Evolutionary conservation across 2,888 invertebrate genomes (phyloP), one percentile per base, ranked within the genome.

Genomic region (Diaphora mendica): DNA sequence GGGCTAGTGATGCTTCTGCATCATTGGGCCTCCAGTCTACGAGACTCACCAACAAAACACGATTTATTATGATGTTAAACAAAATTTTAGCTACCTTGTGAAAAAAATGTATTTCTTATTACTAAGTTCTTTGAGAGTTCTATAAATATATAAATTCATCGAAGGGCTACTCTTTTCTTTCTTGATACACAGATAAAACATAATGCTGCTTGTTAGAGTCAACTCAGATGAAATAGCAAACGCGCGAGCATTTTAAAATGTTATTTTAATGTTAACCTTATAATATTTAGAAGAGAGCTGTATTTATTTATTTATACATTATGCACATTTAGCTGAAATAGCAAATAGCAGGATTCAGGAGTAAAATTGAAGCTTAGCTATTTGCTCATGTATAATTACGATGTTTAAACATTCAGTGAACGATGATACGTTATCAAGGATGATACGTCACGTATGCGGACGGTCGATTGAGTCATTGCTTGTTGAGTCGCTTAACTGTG

Each of bases 401-500:
- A 82, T 79, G 84, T 87, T 84, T 86, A 88, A 88, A 75, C 73
- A 81, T 80, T 82, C 77, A 77, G 73, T 77, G 82, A 87, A 86
- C 84, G 87, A 87, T 91, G 90, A 87, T 93, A 69, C 30, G 62
- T 30, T 70, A 92, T 90, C 91, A 92, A 92, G 92, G 93, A 93
- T 93, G 90, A 85, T 79, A 88, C 91, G 91, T 93, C 91, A 92
- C 89, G 89, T 89, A 81, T 79, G 64, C 78, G 83, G 79, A 71
- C 84, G 82, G 86, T 82, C 86, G 88, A 90, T 91, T 92, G 93
- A 93, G 90, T 93, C 93, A 93, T 87, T 89, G 89, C 89, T 86
- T 87, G 86, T 83, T 83, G 88, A 86, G 84, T 85, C 86, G 86
- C 85, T 85, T 91, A 93, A 93, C 91, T 91, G 93, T 93, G 94